A percentile compares a stretch with the other conserved stretches of the same genome.
These are phyloP conservation scores for Hipposideros armiger DNA, from an alignment of 2,113 vertebrate genomes.

Conservation along the genomic window DNA sequence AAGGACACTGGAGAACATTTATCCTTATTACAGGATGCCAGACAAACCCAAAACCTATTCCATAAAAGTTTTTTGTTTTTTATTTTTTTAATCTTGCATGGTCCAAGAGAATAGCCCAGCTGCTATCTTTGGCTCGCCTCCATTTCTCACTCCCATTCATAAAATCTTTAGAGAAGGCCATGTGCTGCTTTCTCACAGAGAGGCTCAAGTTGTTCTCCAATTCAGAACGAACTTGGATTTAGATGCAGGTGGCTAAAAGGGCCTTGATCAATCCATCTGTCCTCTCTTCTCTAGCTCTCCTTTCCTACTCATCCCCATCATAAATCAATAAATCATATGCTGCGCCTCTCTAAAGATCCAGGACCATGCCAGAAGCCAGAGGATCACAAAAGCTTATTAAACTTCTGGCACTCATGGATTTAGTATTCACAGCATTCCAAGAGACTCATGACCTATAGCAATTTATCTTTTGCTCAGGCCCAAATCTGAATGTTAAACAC, in stretches of 20 bases:
- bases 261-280: background rate
- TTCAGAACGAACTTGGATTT: constrained; percentile 1
- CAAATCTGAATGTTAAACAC: background rate
- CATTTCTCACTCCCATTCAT: constrained; percentile 77
- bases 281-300: background rate
- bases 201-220: background rate
- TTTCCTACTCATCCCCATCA: background rate
- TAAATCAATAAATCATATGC: background rate
- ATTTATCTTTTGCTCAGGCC: background rate
- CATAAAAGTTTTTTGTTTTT: constrained; percentile 59
- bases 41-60: constrained; percentile 63
- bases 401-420: background rate
- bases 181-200: constrained; percentile 17
- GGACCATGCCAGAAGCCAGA: background rate
- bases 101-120: constrained; percentile 74
- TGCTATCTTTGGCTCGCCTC: constrained; percentile 76
- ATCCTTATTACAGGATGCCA: constrained; percentile 25
- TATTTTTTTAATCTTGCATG: background rate
- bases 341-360: background rate
- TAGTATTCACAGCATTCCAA: background rate
- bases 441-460: background rate
- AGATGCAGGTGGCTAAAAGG: background rate
- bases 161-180: constrained; percentile 68
- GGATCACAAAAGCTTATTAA: background rate
- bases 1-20: constrained; percentile 16